Evolutionary conservation across 2,797 vertebrate species (phyloP), one percentile per base, ranked within the genome.

Genomic region (Oceanodroma leucorhoa): DNA sequence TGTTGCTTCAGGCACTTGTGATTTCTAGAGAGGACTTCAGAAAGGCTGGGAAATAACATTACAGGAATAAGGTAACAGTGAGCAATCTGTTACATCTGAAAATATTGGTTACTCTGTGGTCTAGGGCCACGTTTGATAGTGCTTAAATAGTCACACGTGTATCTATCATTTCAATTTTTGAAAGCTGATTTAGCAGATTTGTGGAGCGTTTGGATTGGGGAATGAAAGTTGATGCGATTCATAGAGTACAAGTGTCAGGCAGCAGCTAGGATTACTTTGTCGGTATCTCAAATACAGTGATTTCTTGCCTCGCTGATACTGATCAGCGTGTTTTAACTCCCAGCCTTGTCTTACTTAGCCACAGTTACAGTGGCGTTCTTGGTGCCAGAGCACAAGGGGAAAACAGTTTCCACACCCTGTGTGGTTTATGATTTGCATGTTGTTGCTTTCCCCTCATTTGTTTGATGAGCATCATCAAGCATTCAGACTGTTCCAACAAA

Each of bases 371-470:
- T 26, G 21, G 10, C 17, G 88, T 48, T 60, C 34, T 45, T 72
- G 29, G 27, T 83, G 54, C 26, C 58, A 65, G 32, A 85, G 27
- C 62, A n/a, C 32, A n/a, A 21, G 10, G 18, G 17, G 30, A 48
- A 55, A 54, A 38, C 9, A n/a, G 7, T 78, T 90, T 61, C 10
- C 10, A 15, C 11, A 26, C 4, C 10, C 4, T 10, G 1, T 24
- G 14, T 17, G 22, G 40, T 11, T 45, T 72, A 4, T 0, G 3
- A 32, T 61, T 71, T 55, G 6, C 29, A 20, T 7, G 13, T n/a
- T 62, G n/a, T 24, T 90, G 46, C 43, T 71, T 80, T 89, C n/a
- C 5, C 8, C 29, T 64, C 3, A 0, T 60, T 80, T 46, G 40
- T 70, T 66, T 75, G 36, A 15, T 40, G 34, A 70, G 26, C 46